These are phyloP conservation scores for Cenopis cana DNA, from an alignment of 2,888 invertebrate genomes.

Conservation along the genomic window DNA sequence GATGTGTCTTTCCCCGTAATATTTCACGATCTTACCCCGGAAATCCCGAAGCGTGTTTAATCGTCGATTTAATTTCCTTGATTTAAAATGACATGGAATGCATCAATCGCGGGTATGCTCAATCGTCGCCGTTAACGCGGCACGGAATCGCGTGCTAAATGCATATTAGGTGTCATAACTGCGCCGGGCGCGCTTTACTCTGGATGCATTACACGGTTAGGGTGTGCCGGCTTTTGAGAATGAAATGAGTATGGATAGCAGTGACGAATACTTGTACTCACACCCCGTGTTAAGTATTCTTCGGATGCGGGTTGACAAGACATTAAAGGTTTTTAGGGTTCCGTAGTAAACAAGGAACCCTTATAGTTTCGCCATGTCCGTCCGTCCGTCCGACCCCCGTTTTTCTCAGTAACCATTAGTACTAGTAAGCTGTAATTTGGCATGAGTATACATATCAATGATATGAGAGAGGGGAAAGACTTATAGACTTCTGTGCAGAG, in stretches of 20 bases:
- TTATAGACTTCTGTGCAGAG: no score
- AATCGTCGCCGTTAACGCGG: constrained; percentile 60
- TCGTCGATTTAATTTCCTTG: constrained; percentile 9
- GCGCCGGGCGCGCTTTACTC: constrained; percentile 65
- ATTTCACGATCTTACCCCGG: not conserved
- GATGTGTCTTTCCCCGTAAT: no score
- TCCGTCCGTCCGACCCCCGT: no score
- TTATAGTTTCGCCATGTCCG: no score
- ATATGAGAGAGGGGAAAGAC: no score
- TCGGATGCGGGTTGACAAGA: not conserved
- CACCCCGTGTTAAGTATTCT: not conserved
- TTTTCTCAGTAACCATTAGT: no score
- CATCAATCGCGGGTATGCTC: constrained; percentile 56
- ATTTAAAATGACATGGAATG: constrained; percentile 20
- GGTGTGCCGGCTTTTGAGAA: constrained; percentile 45
- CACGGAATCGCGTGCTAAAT: constrained; percentile 74
- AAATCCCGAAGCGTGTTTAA: constrained; percentile 1
- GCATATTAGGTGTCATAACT: constrained; percentile 82
- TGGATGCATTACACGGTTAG: constrained; percentile 49
- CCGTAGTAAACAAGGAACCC: no score
- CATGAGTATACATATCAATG: no score
- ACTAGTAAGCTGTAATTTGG: no score
- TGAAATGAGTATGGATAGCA: constrained; percentile 9
- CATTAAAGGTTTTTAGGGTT: not conserved
- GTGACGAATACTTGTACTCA: constrained; percentile 8